A percentile compares a stretch with the other conserved stretches of the same genome.
Evolutionary conservation across 2,888 invertebrate species (phyloP).

Genomic region (Dichetophora obliterata): DNA sequence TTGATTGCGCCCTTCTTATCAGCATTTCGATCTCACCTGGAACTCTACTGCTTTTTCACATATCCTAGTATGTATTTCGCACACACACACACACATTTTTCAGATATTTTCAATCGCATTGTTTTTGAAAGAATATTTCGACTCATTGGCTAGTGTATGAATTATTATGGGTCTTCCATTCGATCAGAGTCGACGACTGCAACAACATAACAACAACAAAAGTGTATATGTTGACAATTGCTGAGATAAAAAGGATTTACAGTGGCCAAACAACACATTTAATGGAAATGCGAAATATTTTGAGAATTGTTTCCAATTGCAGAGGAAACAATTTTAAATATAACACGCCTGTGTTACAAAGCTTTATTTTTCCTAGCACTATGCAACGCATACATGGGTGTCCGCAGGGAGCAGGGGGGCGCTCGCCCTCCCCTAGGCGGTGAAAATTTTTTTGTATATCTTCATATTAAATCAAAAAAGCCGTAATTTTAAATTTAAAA

Average conservation of each 20-base stretch:
- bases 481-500: too few species aligned
- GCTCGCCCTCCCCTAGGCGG: too few species aligned
- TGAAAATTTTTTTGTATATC: too few species aligned
- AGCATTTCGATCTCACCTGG: slow-evolving; percentile 33
- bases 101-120: slow-evolving; percentile 10
- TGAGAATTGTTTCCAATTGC: too few species aligned
- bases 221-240: slow-evolving; percentile 22
- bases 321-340: too few species aligned
- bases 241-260: slow-evolving; percentile 13
- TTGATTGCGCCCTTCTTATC: slow-evolving; percentile 19
- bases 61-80: background rate
- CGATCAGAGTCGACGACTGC: background rate
- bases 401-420: too few species aligned
- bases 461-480: too few species aligned
- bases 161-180: background rate
- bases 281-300: too few species aligned
- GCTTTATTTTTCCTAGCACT: too few species aligned
- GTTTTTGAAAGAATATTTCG: slow-evolving; percentile 5
- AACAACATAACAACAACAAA: background rate
- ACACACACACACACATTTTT: background rate
- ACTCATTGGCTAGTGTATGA: slow-evolving; percentile 1
- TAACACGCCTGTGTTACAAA: too few species aligned
- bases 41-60: background rate
- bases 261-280: background rate
- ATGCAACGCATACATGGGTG: too few species aligned